phyloP scores from a whole-genome alignment of 2,888 invertebrate species.

The Plusia festucae region DNA sequence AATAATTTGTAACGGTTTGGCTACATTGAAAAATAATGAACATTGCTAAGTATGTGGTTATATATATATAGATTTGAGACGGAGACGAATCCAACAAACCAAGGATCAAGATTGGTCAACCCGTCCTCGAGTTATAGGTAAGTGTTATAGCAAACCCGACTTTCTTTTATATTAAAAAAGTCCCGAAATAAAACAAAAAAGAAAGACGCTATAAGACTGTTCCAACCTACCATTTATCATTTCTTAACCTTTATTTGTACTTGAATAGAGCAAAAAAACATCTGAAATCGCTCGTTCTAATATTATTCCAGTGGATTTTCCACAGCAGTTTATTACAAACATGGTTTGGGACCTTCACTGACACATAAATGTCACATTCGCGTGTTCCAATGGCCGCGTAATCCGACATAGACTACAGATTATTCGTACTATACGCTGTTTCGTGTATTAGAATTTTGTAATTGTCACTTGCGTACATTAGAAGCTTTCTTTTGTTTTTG shows the following conservation, averaged over 20 bases:
- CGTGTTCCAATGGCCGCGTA: conserved; percentile 59
- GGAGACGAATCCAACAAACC: too few species aligned
- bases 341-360: conserved; percentile 58
- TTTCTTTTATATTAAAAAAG: too few species aligned
- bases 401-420: conserved; percentile 47
- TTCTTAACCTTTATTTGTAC: neutral
- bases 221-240: neutral
- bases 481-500: neutral
- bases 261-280: conserved; percentile 33
- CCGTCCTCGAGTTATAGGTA: too few species aligned
- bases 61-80: too few species aligned
- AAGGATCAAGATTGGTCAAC: too few species aligned
- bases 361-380: conserved; percentile 72
- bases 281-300: conserved; percentile 30
- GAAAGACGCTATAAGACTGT: neutral
- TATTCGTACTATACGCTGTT: conserved; percentile 37
- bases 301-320: conserved; percentile 43
- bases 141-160: too few species aligned
- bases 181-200: neutral
- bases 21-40: too few species aligned
- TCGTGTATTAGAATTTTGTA: conserved; percentile 31
- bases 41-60: too few species aligned
- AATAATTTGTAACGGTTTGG: too few species aligned
- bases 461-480: conserved; percentile 15
- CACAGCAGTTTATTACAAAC: conserved; percentile 47